Evolutionary conservation across 2,113 vertebrate species (phyloP), one percentile per base, ranked within the genome.

Genomic region (Canis aureus): DNA sequence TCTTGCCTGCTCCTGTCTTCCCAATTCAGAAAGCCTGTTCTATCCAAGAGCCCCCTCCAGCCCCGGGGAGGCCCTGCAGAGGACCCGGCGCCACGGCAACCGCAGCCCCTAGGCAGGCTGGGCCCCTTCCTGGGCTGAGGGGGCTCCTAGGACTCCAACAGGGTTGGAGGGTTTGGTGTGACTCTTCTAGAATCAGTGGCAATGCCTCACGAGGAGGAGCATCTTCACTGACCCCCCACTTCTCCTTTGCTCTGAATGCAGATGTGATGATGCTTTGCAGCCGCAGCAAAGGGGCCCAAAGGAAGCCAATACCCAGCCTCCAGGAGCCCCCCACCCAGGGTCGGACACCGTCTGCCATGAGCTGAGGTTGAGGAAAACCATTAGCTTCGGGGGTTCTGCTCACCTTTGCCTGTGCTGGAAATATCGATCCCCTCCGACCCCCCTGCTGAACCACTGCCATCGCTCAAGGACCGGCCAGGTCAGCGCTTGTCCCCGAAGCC

Each of bases 31-130:
- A 29, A 67, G 3, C 0, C 2, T 35, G 8, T 12, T 87, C 49
- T 38, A 9, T 64, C 94, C n/a, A 12, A 55, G 20, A 35, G 32
- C 59, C 16, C 0, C 16, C 7, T 32, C 25, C 51, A 17, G 15
- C 12, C 27, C 43, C 3, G 29, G 15, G 19, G 51, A 3, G 7
- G 17, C 0, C 0, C n/a, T 16, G 2, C 2, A 17, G 10, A 8
- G 1, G 4, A 55, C 15, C 11, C 6, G 13, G 11, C 49, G 13
- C 8, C 49, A 1, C 3, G 11, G 60, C 23, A 53, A 17, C 8
- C 60, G 17, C 4, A 3, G 3, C 0, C 22, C 19, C 10, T 5
- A 4, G 15, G 6, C 2, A 0, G 1, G 3, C 3, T 0, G 25
- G 67, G 16, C 71, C 20, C 53, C 16, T 55, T 17, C 74, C 3